Percentiles rank a stretch among this genome's conserved stretches.
Evolutionary conservation across 2,888 invertebrate genomes (phyloP).

Genomic region (Marronus borbonicus): DNA sequence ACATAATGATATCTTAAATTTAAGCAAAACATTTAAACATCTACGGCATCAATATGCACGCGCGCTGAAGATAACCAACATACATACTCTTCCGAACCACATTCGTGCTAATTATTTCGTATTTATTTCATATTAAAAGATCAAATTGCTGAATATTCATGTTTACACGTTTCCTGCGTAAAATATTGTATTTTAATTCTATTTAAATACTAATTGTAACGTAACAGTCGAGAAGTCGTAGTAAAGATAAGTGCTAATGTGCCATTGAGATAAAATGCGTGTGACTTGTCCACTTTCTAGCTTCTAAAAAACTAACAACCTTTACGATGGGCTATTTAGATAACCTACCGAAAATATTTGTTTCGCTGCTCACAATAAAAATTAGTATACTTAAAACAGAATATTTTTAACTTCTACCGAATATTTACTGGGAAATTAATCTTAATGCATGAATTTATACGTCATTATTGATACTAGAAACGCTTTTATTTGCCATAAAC

Average conservation of each 20-base stretch:
- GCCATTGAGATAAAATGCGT: conserved; percentile 38
- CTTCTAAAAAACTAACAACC: conserved; percentile 33
- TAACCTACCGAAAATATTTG: conserved; percentile 45
- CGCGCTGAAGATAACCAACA: no score
- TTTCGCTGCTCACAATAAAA: conserved; percentile 34
- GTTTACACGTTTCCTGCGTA: not conserved
- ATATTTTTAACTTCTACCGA: conserved; percentile 3
- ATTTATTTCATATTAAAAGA: not conserved
- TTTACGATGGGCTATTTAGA: conserved; percentile 43
- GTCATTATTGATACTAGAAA: conserved; percentile 29
- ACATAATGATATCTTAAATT: no score
- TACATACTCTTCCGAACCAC: no score
- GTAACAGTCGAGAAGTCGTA: conserved; percentile 17
- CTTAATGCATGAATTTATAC: conserved; percentile 39
- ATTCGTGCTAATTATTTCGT: no score
- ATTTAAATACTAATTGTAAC: conserved; percentile 37
- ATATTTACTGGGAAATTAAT: conserved; percentile 30
- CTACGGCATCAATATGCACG: no score
- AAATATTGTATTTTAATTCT: conserved; percentile 33
- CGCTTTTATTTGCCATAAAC: conserved; percentile 23
- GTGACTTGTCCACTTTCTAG: conserved; percentile 41
- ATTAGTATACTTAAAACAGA: conserved; percentile 25
- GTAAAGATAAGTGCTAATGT: conserved; percentile 40
- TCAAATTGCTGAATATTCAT: not conserved
- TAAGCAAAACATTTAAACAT: no score